A percentile compares a stretch with the other conserved stretches of the same genome.
phyloP scores from a whole-genome alignment of 2,888 invertebrate species.

The Xiphydria camelus region DNA sequence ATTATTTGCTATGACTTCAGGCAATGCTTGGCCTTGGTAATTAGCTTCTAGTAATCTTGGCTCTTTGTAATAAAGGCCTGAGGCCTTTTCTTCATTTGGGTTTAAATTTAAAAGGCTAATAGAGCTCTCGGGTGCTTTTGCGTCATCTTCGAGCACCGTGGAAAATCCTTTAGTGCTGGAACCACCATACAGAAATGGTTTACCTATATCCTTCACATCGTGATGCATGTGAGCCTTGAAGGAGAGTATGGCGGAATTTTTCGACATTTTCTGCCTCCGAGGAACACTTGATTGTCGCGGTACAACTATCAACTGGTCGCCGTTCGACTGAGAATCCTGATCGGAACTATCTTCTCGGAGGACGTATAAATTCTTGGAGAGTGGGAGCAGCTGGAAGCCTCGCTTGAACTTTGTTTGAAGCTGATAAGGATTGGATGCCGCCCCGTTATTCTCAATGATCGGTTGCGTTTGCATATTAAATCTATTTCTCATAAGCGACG shows the following conservation, averaged over 20 bases:
- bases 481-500: neutral
- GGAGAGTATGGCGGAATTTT: constrained; percentile 27
- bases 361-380: constrained; percentile 25
- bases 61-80: neutral
- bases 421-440: constrained; percentile 6
- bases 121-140: neutral
- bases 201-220: constrained; percentile 31
- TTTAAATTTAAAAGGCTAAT: neutral
- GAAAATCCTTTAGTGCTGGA: neutral
- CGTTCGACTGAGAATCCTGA: neutral
- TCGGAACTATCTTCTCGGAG: constrained; percentile 17
- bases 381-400: constrained; percentile 26
- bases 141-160: neutral
- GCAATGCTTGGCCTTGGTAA: neutral
- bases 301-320: constrained; percentile 1
- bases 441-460: neutral
- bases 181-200: constrained; percentile 19
- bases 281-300: constrained; percentile 7
- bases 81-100: neutral
- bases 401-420: constrained; percentile 16
- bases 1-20: neutral
- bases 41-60: neutral
- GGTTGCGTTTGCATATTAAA: neutral
- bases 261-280: constrained; percentile 10
- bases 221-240: constrained; percentile 38